phyloP scores from a whole-genome alignment of 2,113 vertebrate genomes.

The Drymodes brunneopygia region DNA sequence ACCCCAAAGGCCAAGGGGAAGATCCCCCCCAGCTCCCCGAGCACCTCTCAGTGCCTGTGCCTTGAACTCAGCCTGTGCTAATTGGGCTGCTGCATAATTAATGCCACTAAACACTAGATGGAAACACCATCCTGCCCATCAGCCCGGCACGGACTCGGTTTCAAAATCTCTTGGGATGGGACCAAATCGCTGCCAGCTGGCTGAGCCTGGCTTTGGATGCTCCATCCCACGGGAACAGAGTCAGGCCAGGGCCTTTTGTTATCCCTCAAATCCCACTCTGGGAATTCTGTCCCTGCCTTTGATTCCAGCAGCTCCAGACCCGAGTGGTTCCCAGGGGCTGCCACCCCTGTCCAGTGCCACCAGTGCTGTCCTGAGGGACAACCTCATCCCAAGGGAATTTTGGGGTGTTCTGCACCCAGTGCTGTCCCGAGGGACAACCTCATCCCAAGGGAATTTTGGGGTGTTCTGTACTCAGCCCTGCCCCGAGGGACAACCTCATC shows the following conservation, averaged over 20 bases:
- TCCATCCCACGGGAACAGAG: neutral
- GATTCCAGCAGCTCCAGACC: neutral
- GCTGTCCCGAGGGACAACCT: neutral
- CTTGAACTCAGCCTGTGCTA: neutral
- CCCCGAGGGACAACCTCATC: too few relatives aligned
- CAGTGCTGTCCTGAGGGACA: neutral
- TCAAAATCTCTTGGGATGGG: neutral
- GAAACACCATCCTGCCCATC: neutral
- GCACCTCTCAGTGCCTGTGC: neutral
- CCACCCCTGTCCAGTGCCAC: rapidly evolving
- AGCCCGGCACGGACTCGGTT: neutral
- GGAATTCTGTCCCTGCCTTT: neutral
- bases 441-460: neutral
- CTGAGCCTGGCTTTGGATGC: neutral
- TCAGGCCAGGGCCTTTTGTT: neutral
- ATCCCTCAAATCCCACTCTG: neutral
- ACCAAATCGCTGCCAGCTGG: rapidly evolving
- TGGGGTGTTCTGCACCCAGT: neutral
- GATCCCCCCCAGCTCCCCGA: neutral
- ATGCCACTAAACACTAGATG: neutral
- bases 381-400: neutral
- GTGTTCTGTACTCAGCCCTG: neutral
- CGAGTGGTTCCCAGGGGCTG: neutral
- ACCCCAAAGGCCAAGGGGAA: neutral
- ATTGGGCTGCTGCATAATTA: constrained; percentile 11